Conservation (phyloP, 2,888 invertebrate species). For the Stratiomys singularior region DNA sequence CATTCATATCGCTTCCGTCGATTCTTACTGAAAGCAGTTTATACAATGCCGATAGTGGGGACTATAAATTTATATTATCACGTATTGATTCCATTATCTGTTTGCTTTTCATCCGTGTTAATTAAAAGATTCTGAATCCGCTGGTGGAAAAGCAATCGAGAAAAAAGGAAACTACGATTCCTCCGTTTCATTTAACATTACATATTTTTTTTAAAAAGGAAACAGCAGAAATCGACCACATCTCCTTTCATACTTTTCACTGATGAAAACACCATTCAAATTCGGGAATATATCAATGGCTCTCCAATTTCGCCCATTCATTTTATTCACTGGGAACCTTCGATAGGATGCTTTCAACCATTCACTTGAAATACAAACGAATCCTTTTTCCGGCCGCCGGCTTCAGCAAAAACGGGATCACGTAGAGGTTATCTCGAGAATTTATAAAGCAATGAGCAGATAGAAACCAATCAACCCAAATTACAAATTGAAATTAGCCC, state of each 20-base stretch:
- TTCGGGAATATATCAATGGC: slow-evolving; percentile 7
- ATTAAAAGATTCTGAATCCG: too few species aligned
- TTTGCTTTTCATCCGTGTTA: too few species aligned
- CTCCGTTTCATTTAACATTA: too few species aligned
- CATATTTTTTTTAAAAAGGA: background rate
- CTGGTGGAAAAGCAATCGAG: too few species aligned
- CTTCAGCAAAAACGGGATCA: slow-evolving; percentile 23
- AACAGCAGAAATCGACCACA: background rate
- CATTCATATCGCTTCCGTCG: too few species aligned
- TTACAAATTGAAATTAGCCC: slow-evolving; percentile 44
- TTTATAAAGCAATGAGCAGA: slow-evolving; percentile 15
- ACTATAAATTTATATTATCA: too few species aligned
- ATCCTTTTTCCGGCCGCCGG: background rate
- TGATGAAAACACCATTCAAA: background rate
- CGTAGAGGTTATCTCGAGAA: slow-evolving; percentile 37
- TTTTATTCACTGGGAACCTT: slow-evolving; percentile 1
- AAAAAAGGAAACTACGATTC: too few species aligned
- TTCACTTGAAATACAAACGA: background rate
- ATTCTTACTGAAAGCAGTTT: too few species aligned
- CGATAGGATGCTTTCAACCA: too few species aligned
- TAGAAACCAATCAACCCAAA: slow-evolving; percentile 36
- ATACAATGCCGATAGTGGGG: too few species aligned
- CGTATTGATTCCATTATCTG: too few species aligned
- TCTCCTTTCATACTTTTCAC: background rate
- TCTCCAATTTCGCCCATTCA: background rate